Conservation (phyloP, 2,888 invertebrate genomes). For the Leistus spinibarbis region DNA sequence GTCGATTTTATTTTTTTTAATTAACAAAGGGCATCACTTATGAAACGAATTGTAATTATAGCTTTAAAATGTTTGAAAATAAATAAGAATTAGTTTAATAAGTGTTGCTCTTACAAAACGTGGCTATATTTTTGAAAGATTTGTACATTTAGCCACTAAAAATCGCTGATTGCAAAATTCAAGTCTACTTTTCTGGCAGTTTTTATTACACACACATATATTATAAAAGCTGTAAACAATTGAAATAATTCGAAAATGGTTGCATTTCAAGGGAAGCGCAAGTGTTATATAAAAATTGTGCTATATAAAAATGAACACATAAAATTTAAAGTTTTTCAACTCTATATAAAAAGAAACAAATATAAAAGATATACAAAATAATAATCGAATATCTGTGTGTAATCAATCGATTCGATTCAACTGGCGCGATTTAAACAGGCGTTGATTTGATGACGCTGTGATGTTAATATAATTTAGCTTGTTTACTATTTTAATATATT, state of each 20-base stretch:
- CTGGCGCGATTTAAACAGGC: background rate
- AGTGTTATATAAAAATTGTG: conserved; percentile 29
- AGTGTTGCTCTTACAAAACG: background rate
- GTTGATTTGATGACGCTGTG: conserved; percentile 26
- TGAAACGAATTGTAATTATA: conserved; percentile 4
- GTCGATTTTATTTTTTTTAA: conserved; percentile 24
- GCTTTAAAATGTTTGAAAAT: conserved; percentile 19
- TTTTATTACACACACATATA: conserved; percentile 32
- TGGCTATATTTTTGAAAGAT: conserved; percentile 23
- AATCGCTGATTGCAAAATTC: conserved; percentile 18
- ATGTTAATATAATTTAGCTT: conserved; percentile 28
- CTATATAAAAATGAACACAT: conserved; percentile 25
- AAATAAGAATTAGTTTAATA: conserved; percentile 10
- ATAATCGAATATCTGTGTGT: conserved; percentile 35
- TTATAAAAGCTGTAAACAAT: conserved; percentile 5
- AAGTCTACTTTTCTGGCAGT: background rate
- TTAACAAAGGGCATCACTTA: conserved; percentile 15
- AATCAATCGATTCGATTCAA: background rate
- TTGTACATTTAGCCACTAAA: conserved; percentile 37
- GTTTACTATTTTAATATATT: conserved; percentile 31
- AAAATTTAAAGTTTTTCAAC: conserved; percentile 34
- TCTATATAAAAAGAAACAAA: conserved; percentile 29
- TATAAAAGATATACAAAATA: conserved; percentile 27
- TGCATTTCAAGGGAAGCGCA: conserved; percentile 25
- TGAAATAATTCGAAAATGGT: conserved; percentile 14